phyloP scores from a whole-genome alignment of 1,140 invertebrate genomes.

The Zaprionus gabonicus region DNA sequence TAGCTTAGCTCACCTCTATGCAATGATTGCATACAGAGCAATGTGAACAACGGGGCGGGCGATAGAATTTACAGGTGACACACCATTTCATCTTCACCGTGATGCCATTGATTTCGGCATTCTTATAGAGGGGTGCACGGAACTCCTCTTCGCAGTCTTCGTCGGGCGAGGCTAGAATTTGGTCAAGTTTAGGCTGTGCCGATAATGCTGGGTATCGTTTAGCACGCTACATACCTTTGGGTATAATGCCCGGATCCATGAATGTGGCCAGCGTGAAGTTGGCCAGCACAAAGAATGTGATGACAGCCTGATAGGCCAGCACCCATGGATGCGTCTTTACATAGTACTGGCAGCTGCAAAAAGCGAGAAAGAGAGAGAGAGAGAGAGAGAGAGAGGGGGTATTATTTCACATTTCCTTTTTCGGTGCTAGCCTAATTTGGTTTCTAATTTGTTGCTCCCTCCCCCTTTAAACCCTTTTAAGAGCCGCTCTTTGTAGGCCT shows the following conservation, averaged over 20 bases:
- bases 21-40: conserved; percentile 99
- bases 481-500: background rate
- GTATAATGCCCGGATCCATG: conserved; percentile 99
- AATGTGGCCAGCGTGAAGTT: conserved; percentile 99
- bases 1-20: conserved; percentile 98
- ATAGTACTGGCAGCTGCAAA: conserved; percentile 94
- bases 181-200: conserved; percentile 72
- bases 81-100: conserved; percentile 99
- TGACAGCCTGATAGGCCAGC: conserved; percentile 95
- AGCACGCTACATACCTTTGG: conserved; percentile 92
- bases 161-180: conserved; percentile 93
- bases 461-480: background rate
- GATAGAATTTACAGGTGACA: conserved; percentile 99
- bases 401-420: too few relatives aligned
- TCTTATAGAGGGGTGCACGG: conserved; percentile 98
- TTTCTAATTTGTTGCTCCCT: background rate
- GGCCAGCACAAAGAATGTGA: conserved; percentile 98
- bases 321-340: conserved; percentile 93
- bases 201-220: conserved; percentile 46
- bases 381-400: background rate
- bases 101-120: conserved; percentile 98
- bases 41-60: conserved; percentile 98
- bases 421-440: background rate
- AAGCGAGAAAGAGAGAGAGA: conserved; percentile 49
- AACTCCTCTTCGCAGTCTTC: conserved; percentile 99